A percentile compares a stretch with the other conserved stretches of the same genome.
These are phyloP conservation scores for Lithobates pipiens DNA, from an alignment of 2,797 vertebrate species.

Conservation along the genomic window DNA sequence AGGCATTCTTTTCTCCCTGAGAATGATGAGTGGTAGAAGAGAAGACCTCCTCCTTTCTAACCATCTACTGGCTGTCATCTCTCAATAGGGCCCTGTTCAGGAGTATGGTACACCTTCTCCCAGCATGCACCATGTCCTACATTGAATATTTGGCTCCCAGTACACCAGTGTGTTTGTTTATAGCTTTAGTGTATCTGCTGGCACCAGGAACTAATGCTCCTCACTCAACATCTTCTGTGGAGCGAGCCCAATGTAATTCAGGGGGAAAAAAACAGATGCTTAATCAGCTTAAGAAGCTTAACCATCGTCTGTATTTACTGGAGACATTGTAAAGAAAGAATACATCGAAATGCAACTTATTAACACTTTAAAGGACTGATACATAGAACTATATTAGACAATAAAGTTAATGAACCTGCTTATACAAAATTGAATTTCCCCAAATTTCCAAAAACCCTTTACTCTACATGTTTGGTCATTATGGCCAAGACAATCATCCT, in stretches of 20 bases:
- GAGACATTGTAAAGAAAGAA: background rate
- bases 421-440: no score
- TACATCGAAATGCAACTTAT: background rate
- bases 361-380: background rate
- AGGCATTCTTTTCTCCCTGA: no score
- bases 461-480: no score
- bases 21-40: no score
- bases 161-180: background rate
- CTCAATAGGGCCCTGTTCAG: no score
- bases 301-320: background rate
- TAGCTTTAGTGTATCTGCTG: background rate
- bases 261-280: background rate
- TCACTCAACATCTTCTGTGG: background rate
- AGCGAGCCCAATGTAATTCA: background rate
- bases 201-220: background rate
- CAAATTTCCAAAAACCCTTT: no score
- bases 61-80: no score
- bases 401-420: no score
- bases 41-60: no score
- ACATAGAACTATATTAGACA: background rate
- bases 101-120: no score
- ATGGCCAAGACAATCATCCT: no score
- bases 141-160: background rate
- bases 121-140: background rate
- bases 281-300: background rate